These are phyloP conservation scores for Columba livia DNA, from an alignment of 2,113 vertebrate genomes.

Conservation along the genomic window DNA sequence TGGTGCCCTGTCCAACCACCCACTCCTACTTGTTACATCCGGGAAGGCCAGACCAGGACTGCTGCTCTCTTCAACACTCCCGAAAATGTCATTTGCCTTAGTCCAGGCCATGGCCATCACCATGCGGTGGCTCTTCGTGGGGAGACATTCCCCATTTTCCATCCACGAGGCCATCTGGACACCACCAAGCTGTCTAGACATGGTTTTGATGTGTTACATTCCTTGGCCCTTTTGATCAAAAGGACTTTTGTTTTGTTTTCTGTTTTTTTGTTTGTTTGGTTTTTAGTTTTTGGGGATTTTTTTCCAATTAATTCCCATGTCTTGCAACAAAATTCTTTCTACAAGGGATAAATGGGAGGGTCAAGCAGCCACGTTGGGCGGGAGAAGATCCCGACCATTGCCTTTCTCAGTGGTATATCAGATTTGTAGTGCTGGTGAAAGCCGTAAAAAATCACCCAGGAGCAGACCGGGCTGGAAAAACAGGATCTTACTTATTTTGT, in stretches of 20 bases:
- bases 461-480: not conserved
- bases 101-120: not conserved
- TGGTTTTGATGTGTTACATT: conserved; percentile 18
- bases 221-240: conserved; percentile 34
- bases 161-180: not conserved
- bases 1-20: not conserved
- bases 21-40: fast-evolving
- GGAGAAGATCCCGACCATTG: not conserved
- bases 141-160: not conserved
- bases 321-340: not conserved
- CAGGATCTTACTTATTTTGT: not conserved
- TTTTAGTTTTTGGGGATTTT: no score
- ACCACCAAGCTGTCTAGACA: not conserved
- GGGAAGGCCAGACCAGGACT: not conserved
- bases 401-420: not conserved
- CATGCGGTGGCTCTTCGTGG: not conserved
- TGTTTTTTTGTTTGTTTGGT: not conserved
- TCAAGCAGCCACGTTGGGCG: not conserved
- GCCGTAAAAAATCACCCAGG: not conserved
- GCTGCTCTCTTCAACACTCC: not conserved
- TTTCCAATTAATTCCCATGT: not conserved
- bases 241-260: not conserved
- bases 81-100: conserved; percentile 19
- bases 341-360: not conserved
- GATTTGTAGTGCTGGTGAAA: not conserved